Evolutionary conservation across 2,113 vertebrate genomes (phyloP).

Genomic region (Menura novaehollandiae): DNA sequence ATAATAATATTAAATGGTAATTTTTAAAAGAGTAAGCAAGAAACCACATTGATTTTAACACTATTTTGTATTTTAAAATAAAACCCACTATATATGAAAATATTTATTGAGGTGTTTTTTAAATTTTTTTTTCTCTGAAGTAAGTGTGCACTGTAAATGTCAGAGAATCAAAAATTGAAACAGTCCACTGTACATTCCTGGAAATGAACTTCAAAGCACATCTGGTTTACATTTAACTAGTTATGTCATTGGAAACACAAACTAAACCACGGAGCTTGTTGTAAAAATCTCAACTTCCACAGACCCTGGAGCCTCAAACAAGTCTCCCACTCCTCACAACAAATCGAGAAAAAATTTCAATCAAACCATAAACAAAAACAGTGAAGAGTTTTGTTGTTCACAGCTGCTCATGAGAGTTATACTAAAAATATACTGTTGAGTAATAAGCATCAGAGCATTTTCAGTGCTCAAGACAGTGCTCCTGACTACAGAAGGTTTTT

Average conservation of each 20-base stretch:
- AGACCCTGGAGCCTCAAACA: conserved; percentile 21
- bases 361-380: background rate
- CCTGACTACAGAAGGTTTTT: background rate
- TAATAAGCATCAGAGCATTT: background rate
- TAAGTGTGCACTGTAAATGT: conserved; percentile 45
- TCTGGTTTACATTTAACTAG: conserved; percentile 73
- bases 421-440: background rate
- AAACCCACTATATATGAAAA: background rate
- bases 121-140: conserved; percentile 8
- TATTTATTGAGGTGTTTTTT: background rate
- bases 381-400: background rate
- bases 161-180: conserved; percentile 61
- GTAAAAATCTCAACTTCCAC: conserved; percentile 66
- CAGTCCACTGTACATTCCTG: conserved; percentile 63
- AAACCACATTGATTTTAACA: background rate
- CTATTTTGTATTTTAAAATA: background rate
- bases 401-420: background rate
- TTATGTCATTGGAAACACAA: conserved; percentile 71
- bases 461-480: background rate
- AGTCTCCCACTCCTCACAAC: background rate
- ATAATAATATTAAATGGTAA: background rate
- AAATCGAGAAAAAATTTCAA: background rate
- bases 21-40: background rate
- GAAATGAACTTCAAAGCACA: conserved; percentile 74
- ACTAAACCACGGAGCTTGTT: conserved; percentile 54